Base-by-base conservation (phyloP, 2,888 invertebrate genomes). In the Hirtodrosophila cameraria region DNA sequence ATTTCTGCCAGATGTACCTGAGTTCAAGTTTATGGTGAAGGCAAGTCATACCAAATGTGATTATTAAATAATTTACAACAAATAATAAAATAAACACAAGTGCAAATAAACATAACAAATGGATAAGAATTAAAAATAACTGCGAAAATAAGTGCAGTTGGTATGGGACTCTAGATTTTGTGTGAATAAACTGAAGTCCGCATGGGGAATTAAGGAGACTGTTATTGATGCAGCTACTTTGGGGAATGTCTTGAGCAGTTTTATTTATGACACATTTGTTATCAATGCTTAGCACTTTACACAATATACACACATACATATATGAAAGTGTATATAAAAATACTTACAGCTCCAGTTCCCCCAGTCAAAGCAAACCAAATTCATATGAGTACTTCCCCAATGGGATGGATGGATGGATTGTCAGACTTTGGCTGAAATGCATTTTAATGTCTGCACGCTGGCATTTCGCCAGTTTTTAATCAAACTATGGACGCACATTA, bases 401-500 rank as follows among this genome's bases (percentile, higher is more conserved):
- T 39, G 50, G 71, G 43, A 54, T 81, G 78, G 84, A 86, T 80
- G 83, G 86, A 83, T 83, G 63, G 69, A 74, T 55, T 61, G 74
- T 67, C 84, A 78, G 70, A 30, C 46, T 41, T 20, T 50, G 62
- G 31, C 52, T 52, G 39, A 41, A 58, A 62, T 78, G 72, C 67
- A 61, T 76, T 76, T 72, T 55, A 80, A 80, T 80, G 78, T 69
- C 66, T 66, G 67, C 65, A 55, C 48, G 52, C 59, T 90, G 89
- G 90, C 89, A 63, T 38, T 52, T 52, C 64, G 90, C 89, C 89
- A 89, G 83, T 84, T 88, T 89, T 87, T 87, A 89, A 89, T 89
- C 90, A 89, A 90, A 84, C 82, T 86, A 81, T 83, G 86, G 84
- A 77, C 55, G 81, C 68, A 77, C 81, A 83, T 83, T 83, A 86